Conservation (phyloP, 2,113 vertebrate species). For the Syngnathus typhle region DNA sequence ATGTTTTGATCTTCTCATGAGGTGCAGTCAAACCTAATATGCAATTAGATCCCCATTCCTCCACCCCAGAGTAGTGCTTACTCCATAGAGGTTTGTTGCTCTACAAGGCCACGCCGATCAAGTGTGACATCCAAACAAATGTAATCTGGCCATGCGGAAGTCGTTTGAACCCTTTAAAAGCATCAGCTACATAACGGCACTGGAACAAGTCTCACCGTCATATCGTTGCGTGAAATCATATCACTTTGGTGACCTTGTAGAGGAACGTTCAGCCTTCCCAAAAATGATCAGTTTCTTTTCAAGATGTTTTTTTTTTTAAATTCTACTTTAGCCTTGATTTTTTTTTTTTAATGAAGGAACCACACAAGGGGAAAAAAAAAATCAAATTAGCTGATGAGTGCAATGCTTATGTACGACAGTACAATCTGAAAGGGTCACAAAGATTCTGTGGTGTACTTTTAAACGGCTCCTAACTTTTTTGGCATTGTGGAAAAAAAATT, state of each 20-base stretch:
- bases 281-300: slow-evolving; percentile 60
- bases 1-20: slow-evolving; percentile 69
- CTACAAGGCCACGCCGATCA: slow-evolving; percentile 61
- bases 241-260: slow-evolving; percentile 67
- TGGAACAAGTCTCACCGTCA: slow-evolving; percentile 44
- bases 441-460: slow-evolving; percentile 59
- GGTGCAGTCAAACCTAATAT: slow-evolving; percentile 77
- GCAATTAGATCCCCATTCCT: slow-evolving; percentile 69
- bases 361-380: slow-evolving; percentile 64
- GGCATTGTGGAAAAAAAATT: slow-evolving; percentile 55
- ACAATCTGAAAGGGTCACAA: slow-evolving; percentile 61
- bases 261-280: slow-evolving; percentile 61
- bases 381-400: slow-evolving; percentile 54
- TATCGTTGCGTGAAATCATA: slow-evolving; percentile 44
- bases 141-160: slow-evolving; percentile 54
- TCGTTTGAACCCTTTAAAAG: slow-evolving; percentile 66
- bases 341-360: slow-evolving; percentile 61
- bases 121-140: slow-evolving; percentile 43
- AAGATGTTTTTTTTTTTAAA: slow-evolving; percentile 22
- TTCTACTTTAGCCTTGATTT: slow-evolving; percentile 59
- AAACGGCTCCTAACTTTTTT: slow-evolving; percentile 48
- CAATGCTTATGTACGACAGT: slow-evolving; percentile 68
- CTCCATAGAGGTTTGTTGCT: slow-evolving; percentile 51
- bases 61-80: slow-evolving; percentile 63
- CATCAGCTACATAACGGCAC: slow-evolving; percentile 41